A percentile compares a stretch with the other conserved stretches of the same genome.
Conservation (phyloP, 2,113 vertebrate genomes). For the Eptesicus fuscus region DNA sequence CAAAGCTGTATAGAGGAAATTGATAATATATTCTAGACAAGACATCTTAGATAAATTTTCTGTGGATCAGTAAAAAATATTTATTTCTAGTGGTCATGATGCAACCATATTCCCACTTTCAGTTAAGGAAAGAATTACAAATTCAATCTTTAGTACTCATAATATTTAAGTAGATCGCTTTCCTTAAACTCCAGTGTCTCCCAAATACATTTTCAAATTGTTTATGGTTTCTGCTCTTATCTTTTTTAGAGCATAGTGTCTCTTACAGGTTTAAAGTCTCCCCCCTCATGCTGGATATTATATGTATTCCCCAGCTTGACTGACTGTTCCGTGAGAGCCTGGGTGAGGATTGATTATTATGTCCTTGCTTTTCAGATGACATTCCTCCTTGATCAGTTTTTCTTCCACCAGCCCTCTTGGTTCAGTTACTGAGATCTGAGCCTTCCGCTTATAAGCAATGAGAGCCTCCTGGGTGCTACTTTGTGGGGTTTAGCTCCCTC, state of each 20-base stretch:
- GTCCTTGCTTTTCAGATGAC: background rate
- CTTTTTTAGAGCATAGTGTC: background rate
- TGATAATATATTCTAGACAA: background rate
- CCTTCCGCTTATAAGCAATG: background rate
- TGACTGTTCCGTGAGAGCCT: background rate
- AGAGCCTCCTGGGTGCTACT: rapidly evolving
- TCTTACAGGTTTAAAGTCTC: background rate
- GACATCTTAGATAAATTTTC: background rate
- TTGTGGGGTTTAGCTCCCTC: background rate
- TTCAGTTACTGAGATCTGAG: background rate
- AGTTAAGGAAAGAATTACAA: slow-evolving; percentile 5
- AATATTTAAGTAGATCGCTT: background rate
- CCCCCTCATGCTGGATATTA: background rate
- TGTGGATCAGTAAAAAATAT: background rate
- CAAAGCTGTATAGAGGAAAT: background rate
- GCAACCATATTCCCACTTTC: background rate
- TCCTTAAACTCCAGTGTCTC: background rate
- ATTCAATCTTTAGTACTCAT: background rate
- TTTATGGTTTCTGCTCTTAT: background rate
- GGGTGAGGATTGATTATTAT: too few relatives aligned
- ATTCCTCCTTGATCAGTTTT: background rate
- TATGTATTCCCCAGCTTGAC: background rate
- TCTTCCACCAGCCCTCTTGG: background rate
- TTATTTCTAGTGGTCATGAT: background rate
- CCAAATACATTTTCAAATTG: background rate